Evolutionary conservation across 2,113 vertebrate genomes (phyloP), one percentile per base, ranked within the genome.

Genomic region (Percina caprodes): DNA sequence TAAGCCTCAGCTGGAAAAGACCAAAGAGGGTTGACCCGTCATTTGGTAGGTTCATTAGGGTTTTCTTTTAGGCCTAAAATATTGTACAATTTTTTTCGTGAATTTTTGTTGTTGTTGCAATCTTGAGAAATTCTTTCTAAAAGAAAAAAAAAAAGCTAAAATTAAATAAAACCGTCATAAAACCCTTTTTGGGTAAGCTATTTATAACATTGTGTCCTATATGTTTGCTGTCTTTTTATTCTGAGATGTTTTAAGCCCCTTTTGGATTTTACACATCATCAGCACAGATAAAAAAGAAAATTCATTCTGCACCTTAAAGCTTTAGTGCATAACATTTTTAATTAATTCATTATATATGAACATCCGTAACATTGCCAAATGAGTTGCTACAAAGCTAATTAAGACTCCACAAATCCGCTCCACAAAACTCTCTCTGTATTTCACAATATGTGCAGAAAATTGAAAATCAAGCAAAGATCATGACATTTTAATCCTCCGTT

Each of bases 1-100:
- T 99, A 76, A 96, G 86, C 0, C 92, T 99, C 60, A 90, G 93
- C 10, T 99, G 98, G 98, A 98, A 96, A 84, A 95, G 91, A 45
- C 97, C 97, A 45, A 97, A 92, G 90, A 97, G 94, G 87, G 91
- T 97, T 18, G 97, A 99, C 77, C 85, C 96, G 4, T 95, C 96
- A 46, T 95, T 97, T 61, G 97, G 98, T 99, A 92, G 75, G 56
- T 48, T 63, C 13, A 42, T 30, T 19, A 0, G 1, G 6, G 12
- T 54, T 45, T 4, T 6, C 14, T 26, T 26, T 45, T 15, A 30
- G 55, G 51, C 51, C 9, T 39, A 39, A 39, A 39, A 39, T 39
- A 10, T 39, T 39, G 9, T 9, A 39, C 39, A 39, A 39, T 39
- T 39, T 39, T 2, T 2, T 39, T 9, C 2, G 8, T 39, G 35